Conservation (phyloP, 30 jellyfish, hydroid and myxozoan genomes). For the Aurelia coerulea region DNA sequence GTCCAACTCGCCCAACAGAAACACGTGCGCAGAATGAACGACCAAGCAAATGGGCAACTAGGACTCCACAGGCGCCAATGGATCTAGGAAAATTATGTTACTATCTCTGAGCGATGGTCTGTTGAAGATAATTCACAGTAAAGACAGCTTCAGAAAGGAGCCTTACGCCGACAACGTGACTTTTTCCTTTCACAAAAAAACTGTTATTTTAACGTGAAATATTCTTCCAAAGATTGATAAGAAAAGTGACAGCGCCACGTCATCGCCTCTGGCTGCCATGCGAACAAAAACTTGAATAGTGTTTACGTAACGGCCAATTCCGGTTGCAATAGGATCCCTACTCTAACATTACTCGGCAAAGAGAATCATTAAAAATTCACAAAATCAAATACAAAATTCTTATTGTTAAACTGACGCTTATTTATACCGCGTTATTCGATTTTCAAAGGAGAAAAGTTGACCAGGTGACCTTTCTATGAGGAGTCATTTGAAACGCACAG, state of each 20-base stretch:
- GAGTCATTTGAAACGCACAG: constrained; percentile 1
- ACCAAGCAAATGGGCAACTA: too few relatives aligned
- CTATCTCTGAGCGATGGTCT: neutral
- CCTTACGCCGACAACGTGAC: too few relatives aligned
- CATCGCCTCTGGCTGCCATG: constrained; percentile 7
- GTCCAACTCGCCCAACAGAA: too few relatives aligned
- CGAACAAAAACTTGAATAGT: constrained; percentile 7
- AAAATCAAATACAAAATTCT: too few relatives aligned
- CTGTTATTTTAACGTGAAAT: neutral
- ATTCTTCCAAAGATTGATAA: neutral
- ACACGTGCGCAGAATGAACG: too few relatives aligned
- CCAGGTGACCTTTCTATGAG: constrained; percentile 1
- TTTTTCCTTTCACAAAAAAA: neutral
- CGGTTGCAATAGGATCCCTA: constrained; percentile 32
- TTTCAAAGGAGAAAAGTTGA: neutral
- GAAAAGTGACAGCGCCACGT: constrained; percentile 23
- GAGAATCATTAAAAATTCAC: too few relatives aligned
- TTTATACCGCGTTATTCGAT: too few relatives aligned
- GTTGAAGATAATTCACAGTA: neutral
- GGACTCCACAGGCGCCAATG: too few relatives aligned
- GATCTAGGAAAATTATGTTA: neutral
- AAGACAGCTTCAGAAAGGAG: neutral
- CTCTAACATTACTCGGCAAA: neutral
- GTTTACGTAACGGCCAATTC: constrained; percentile 40
- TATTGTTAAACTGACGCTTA: too few relatives aligned